Conservation (phyloP, 2,113 vertebrate genomes). For the Clarias gariepinus region DNA sequence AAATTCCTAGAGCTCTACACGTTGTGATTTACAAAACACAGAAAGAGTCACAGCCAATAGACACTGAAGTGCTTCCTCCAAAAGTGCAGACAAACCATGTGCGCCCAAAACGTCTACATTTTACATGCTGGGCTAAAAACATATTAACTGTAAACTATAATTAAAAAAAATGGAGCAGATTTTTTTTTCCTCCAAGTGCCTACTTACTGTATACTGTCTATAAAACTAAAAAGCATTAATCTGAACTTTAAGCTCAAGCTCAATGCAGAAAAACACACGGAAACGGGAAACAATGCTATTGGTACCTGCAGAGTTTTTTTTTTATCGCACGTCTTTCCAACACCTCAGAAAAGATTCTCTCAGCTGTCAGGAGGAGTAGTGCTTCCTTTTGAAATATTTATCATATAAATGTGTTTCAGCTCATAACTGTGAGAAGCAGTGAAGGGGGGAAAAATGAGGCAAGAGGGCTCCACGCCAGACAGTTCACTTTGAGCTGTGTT, state of each 20-base stretch:
- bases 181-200: background rate
- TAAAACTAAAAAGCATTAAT: background rate
- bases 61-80: background rate
- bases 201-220: background rate
- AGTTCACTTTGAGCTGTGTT: slow-evolving; percentile 12
- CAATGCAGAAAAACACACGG: background rate
- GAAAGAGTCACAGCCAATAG: background rate
- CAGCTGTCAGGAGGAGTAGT: slow-evolving; percentile 1
- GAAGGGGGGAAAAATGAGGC: background rate
- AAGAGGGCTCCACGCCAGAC: background rate
- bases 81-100: background rate
- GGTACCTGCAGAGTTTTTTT: background rate
- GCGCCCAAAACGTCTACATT: background rate
- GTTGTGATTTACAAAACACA: slow-evolving; percentile 1
- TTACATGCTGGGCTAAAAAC: background rate
- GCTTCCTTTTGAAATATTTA: slow-evolving; percentile 33
- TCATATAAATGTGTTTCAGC: slow-evolving; percentile 70
- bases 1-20: background rate
- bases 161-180: background rate
- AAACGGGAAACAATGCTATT: background rate
- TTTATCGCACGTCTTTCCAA: background rate
- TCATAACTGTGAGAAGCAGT: slow-evolving; percentile 45
- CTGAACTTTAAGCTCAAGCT: too few species aligned
- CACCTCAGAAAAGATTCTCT: background rate
- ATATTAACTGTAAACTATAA: too few species aligned